Evolutionary conservation across 92 coral and sea anemone genomes (phyloP).

Genomic region (Epizoanthus ramosus): DNA sequence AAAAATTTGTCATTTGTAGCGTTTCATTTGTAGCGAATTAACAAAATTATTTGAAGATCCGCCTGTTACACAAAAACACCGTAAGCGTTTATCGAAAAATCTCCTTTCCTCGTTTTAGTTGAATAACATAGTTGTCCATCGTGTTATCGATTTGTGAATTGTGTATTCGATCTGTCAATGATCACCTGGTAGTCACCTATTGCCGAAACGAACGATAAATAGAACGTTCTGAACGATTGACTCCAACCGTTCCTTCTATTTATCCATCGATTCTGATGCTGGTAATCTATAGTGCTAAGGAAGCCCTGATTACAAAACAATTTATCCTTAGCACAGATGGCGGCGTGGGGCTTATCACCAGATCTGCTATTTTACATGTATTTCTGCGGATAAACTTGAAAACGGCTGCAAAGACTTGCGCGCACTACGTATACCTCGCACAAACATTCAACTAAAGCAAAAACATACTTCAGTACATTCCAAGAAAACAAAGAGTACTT

Average conservation of each 20-base stretch:
- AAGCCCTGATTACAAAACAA: not conserved
- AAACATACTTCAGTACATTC: not conserved
- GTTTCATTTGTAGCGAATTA: not conserved
- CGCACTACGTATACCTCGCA: constrained; percentile 12
- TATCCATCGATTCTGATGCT: not conserved
- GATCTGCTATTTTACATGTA: not conserved
- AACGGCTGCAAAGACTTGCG: not conserved
- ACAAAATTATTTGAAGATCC: not conserved
- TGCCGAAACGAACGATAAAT: not conserved
- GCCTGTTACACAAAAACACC: not conserved
- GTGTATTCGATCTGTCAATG: constrained; percentile 7
- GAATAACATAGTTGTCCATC: too few relatives aligned
- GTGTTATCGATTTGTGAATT: not conserved
- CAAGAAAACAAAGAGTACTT: not conserved
- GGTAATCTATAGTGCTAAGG: not conserved
- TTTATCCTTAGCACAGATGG: not conserved
- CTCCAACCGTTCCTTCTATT: not conserved
- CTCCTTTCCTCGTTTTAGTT: not conserved
- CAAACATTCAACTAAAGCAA: constrained; percentile 8
- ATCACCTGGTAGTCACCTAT: not conserved
- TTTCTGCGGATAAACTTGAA: constrained; percentile 5
- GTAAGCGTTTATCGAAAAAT: constrained; percentile 1
- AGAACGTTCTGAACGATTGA: not conserved
- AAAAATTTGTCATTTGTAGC: not conserved
- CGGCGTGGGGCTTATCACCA: constrained; percentile 21